Conservation (phyloP, 2,113 vertebrate genomes). For the Tetraodon nigroviridis region DNA sequence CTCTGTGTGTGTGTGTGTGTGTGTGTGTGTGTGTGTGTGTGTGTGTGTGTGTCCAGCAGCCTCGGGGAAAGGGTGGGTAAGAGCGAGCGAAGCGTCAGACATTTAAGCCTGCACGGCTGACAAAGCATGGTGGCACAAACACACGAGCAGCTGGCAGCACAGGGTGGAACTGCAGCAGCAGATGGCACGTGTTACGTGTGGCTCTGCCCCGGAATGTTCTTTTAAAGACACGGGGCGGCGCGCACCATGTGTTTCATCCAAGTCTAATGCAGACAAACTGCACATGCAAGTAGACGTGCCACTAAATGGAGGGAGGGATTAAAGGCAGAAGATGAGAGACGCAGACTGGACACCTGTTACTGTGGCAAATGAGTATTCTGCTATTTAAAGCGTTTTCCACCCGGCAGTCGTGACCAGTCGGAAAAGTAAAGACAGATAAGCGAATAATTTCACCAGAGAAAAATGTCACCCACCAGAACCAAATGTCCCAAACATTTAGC, state of each 20-base stretch:
- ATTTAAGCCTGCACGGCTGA: constrained; percentile 48
- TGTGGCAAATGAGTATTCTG: too few relatives aligned
- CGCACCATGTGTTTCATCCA: constrained; percentile 57
- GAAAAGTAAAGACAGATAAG: neutral
- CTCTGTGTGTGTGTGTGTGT: neutral
- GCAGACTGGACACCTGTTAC: too few relatives aligned
- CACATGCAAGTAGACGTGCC: neutral
- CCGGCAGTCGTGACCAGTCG: neutral
- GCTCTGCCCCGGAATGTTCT: constrained; percentile 25
- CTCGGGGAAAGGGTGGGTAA: neutral
- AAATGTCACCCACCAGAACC: too few relatives aligned
- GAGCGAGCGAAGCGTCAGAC: neutral
- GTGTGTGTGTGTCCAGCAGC: neutral
- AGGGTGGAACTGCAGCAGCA: constrained; percentile 53
- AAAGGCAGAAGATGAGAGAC: too few relatives aligned
- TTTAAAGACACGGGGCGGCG: constrained; percentile 43
- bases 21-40: constrained; percentile 4
- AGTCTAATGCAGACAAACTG: constrained; percentile 7
- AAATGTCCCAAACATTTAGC: too few relatives aligned
- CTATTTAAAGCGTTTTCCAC: neutral
- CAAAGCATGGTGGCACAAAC: constrained; percentile 47
- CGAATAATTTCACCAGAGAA: too few relatives aligned
- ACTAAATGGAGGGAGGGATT: neutral
- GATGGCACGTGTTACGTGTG: constrained; percentile 44
- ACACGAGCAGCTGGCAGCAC: constrained; percentile 8